Evolutionary conservation across 2,113 vertebrate species (phyloP).

Genomic region (Castor canadensis): DNA sequence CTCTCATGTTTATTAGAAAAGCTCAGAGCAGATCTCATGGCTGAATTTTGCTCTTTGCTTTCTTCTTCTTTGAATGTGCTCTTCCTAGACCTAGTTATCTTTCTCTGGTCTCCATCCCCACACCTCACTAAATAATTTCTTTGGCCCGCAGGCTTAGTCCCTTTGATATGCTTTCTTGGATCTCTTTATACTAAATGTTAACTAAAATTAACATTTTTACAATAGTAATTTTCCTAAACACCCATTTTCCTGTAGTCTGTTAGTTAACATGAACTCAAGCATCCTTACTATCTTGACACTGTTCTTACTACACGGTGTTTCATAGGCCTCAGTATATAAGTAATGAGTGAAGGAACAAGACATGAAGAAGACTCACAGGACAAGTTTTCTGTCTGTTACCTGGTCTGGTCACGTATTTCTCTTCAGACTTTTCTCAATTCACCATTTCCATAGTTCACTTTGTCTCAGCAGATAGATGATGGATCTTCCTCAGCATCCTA

Average conservation of each 20-base stretch:
- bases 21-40: neutral
- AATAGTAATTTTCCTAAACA: neutral
- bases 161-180: neutral
- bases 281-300: neutral
- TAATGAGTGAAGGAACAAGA: neutral
- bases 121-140: too few species aligned
- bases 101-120: too few species aligned
- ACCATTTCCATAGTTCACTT: neutral
- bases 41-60: neutral
- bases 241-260: neutral
- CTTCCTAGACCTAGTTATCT: too few species aligned
- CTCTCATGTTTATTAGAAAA: neutral
- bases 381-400: neutral
- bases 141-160: accelerated
- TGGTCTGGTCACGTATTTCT: constrained; percentile 11
- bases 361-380: neutral
- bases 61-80: neutral
- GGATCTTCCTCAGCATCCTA: constrained; percentile 45
- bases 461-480: neutral
- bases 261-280: neutral
- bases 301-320: too few species aligned
- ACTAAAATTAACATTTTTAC: neutral
- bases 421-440: constrained; percentile 2
- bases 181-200: neutral
- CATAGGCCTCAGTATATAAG: too few species aligned